Percentiles rank a stretch among this genome's conserved stretches.
phyloP scores from a whole-genome alignment of 2,113 vertebrate genomes.

The Mugil cephalus region DNA sequence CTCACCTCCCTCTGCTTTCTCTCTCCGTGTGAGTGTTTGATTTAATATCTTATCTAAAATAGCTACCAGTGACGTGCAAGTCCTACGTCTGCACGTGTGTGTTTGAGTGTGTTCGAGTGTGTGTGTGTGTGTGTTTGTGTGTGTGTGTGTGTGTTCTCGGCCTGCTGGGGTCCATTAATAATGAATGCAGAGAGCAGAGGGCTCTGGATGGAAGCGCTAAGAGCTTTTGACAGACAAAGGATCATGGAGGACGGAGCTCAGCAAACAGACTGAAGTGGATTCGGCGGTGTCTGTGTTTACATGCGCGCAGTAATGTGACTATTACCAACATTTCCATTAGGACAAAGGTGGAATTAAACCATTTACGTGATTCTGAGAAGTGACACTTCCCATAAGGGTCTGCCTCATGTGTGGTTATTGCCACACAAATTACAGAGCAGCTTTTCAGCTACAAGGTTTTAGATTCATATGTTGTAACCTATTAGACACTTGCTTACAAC shows the following conservation, averaged over 20 bases:
- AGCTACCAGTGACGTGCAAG: constrained; percentile 45
- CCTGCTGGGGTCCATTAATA: constrained; percentile 76
- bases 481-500: too few relatives aligned
- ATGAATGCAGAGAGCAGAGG: constrained; percentile 75
- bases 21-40: constrained; percentile 43
- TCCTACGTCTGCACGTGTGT: constrained; percentile 8
- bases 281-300: constrained; percentile 65
- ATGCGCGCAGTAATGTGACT: constrained; percentile 35
- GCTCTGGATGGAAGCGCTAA: constrained; percentile 73
- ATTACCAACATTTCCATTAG: constrained; percentile 54
- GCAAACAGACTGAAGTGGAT: constrained; percentile 79
- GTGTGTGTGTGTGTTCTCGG: constrained; percentile 48
- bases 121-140: constrained; percentile 25
- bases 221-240: constrained; percentile 83
- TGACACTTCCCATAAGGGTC: constrained; percentile 53
- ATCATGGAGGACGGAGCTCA: constrained; percentile 64
- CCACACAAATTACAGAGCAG: constrained; percentile 15
- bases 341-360: constrained; percentile 54
- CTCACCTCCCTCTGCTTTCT: not conserved
- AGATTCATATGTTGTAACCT: too few relatives aligned
- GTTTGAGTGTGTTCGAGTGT: constrained; percentile 19
- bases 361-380: constrained; percentile 56
- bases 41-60: constrained; percentile 67
- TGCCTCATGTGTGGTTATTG: constrained; percentile 35
- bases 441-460: too few relatives aligned